These are phyloP conservation scores for Platichthys flesus DNA, from an alignment of 2,113 vertebrate genomes.

Conservation along the genomic window DNA sequence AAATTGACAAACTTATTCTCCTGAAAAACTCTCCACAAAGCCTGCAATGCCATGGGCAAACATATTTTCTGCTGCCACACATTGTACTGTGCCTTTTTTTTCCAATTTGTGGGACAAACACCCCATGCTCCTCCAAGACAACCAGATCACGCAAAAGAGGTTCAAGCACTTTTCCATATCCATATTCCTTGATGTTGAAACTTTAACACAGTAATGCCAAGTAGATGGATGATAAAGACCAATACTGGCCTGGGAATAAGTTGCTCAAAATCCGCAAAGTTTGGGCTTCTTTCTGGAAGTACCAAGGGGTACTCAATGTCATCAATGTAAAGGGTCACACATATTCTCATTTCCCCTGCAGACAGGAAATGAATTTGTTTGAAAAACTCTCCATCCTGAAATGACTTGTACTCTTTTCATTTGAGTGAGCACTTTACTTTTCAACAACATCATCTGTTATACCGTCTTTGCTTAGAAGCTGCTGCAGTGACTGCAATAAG, in stretches of 20 bases:
- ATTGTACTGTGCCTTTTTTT: constrained; percentile 49
- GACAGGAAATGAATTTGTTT: constrained; percentile 16
- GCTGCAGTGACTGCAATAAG: constrained; percentile 10
- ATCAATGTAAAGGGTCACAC: neutral
- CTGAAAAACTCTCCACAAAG: neutral
- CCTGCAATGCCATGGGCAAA: constrained; percentile 18
- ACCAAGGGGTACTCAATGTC: neutral
- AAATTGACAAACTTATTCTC: neutral
- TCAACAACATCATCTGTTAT: constrained; percentile 6
- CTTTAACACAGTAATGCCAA: neutral
- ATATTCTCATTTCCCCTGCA: neutral
- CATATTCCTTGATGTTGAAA: neutral
- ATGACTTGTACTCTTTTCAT: constrained; percentile 22
- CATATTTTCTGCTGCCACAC: constrained; percentile 45
- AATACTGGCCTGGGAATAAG: neutral
- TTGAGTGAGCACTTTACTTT: neutral
- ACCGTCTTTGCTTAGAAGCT: constrained; percentile 15
- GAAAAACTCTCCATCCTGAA: neutral
- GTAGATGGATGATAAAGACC: neutral
- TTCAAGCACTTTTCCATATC: neutral
- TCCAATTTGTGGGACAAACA: constrained; percentile 39
- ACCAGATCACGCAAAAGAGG: constrained; percentile 19
- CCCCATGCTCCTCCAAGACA: constrained; percentile 39
- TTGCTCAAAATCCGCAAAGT: neutral
- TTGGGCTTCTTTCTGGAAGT: neutral